Conservation (phyloP, 2,797 vertebrate species). For the Australoheros facetus region DNA sequence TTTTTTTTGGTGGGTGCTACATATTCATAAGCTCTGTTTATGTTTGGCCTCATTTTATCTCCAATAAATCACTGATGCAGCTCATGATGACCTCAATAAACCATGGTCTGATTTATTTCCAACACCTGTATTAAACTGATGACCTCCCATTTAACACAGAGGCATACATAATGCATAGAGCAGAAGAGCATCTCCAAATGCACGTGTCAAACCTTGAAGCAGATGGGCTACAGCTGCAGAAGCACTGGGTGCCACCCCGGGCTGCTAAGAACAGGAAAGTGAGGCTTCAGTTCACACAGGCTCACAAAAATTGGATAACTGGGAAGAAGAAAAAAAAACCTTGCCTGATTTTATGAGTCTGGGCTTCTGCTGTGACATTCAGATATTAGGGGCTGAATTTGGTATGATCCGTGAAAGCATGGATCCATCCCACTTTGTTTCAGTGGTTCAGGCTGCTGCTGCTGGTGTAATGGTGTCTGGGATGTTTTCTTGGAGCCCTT, state of each 20-base stretch:
- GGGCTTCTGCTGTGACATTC: background rate
- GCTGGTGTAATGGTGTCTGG: background rate
- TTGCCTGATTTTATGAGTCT: background rate
- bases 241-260: no score
- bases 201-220: no score
- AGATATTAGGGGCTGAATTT: background rate
- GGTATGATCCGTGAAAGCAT: background rate
- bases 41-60: background rate
- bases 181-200: background rate
- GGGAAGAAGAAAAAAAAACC: background rate
- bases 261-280: background rate
- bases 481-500: no score
- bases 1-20: background rate
- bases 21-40: constrained; percentile 2
- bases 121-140: background rate
- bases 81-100: background rate
- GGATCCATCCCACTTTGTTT: background rate
- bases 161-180: background rate
- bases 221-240: background rate
- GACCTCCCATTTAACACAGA: background rate
- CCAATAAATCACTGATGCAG: constrained; percentile 1
- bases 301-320: background rate
- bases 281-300: background rate
- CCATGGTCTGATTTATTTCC: background rate
- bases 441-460: background rate